Evolutionary conservation across 1,140 invertebrate genomes (phyloP), one percentile per base, ranked within the genome.

Genomic region (Chironomus tepperi): DNA sequence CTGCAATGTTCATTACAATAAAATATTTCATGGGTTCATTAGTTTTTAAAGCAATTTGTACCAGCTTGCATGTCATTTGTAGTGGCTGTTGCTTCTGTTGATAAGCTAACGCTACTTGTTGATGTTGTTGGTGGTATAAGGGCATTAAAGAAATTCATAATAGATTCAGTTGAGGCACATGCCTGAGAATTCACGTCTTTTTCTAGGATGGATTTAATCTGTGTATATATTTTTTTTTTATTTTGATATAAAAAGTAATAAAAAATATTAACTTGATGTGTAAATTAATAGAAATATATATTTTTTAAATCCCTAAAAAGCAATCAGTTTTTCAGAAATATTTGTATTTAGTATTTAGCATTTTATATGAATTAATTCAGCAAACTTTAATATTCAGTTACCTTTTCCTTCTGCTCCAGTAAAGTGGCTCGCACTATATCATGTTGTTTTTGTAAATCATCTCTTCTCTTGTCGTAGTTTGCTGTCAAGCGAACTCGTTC

Each of bases 401-500:
- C 91, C 86, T 90, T 91, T 47, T 85, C 83, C 79, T 88, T 88
- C 80, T 92, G 90, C 64, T 90, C 88, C 43, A 87, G 85, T 76
- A 93, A 82, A 73, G 86, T 87, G 76, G 86, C 86, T 75, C 86
- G 86, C 73, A 95, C 90, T 76, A 88, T 86, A 79, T 94, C 92
- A 79, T 95, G 91, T 77, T 91, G 86, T 77, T 89, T 89, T 79
- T 89, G 88, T 5, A 94, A 83, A 75, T 92, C 89, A 77, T 93
- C 88, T 77, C 87, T 88, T 65, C 90, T 90, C 77, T 88, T 89
- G 73, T 93, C 88, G 78, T 91, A 93, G 73, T 90, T 86, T 78
- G 91, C 85, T 75, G 88, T 89, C 73, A 94, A 83, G 74, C 90
- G 88, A 47, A 90, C 89, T 43, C 93, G 88, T 83, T 95, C 93